Conservation (phyloP, 2,888 invertebrate species). For the Apantesis nais region DNA sequence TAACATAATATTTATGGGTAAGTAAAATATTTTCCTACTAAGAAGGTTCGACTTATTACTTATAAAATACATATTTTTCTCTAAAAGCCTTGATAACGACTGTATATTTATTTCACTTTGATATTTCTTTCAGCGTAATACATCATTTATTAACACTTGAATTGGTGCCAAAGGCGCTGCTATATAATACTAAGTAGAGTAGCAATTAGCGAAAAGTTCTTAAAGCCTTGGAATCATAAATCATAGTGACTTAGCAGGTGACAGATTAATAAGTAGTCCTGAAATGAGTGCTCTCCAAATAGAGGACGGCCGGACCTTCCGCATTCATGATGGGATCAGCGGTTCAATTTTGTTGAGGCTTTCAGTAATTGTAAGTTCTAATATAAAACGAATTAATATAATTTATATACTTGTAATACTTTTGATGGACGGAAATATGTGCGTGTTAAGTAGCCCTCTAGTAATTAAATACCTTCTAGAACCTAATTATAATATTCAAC, state of each 20-base stretch:
- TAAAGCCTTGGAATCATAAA: constrained; percentile 6
- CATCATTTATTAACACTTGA: constrained; percentile 11
- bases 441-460: no score
- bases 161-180: constrained; percentile 3
- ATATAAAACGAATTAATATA: neutral
- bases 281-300: constrained; percentile 3
- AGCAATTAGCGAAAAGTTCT: constrained; percentile 11
- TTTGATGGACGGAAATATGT: no score
- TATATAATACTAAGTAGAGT: constrained; percentile 5
- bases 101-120: constrained; percentile 3
- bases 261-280: constrained; percentile 13
- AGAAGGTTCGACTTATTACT: neutral
- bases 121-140: constrained; percentile 3
- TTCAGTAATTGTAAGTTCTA: neutral
- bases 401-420: neutral
- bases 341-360: neutral
- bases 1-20: neutral
- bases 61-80: neutral
- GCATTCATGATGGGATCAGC: constrained; percentile 1
- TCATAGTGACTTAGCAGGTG: constrained; percentile 11
- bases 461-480: neutral
- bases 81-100: neutral
- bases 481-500: neutral
- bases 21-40: neutral
- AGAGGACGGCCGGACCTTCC: neutral